Conservation (phyloP, 2,888 invertebrate genomes). For the Amiota communis region DNA sequence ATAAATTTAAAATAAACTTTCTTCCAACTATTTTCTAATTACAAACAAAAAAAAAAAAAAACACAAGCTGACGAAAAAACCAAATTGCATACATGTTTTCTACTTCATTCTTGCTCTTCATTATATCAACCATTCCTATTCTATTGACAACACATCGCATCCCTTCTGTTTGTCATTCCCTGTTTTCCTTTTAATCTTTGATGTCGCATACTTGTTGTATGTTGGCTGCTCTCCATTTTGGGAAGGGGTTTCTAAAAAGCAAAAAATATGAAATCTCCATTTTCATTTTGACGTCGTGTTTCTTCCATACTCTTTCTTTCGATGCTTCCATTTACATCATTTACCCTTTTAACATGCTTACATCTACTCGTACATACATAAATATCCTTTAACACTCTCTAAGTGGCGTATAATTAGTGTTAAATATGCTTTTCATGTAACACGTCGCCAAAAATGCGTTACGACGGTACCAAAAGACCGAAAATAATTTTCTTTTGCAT, state of each 20-base stretch:
- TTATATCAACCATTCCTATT: too few relatives aligned
- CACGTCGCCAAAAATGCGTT: conserved; percentile 5
- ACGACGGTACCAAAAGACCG: conserved; percentile 38
- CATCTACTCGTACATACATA: too few relatives aligned
- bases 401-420: conserved; percentile 54
- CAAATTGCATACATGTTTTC: neutral
- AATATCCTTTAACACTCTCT: conserved; percentile 19
- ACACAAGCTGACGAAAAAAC: neutral
- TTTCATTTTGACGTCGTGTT: too few relatives aligned
- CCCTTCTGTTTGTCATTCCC: too few relatives aligned
- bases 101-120: too few relatives aligned
- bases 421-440: conserved; percentile 33
- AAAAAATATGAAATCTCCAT: too few relatives aligned
- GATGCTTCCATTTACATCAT: too few relatives aligned
- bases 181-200: too few relatives aligned
- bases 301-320: too few relatives aligned
- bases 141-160: too few relatives aligned
- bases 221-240: neutral
- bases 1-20: conserved; percentile 24
- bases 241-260: neutral
- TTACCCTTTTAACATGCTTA: too few relatives aligned
- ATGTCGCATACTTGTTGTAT: neutral
- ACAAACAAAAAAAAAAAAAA: conserved; percentile 8
- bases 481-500: conserved; percentile 40
- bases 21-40: conserved; percentile 31